A percentile compares a stretch with the other conserved stretches of the same genome.
phyloP scores from a whole-genome alignment of 2,888 invertebrate genomes.

The Altica lythri region DNA sequence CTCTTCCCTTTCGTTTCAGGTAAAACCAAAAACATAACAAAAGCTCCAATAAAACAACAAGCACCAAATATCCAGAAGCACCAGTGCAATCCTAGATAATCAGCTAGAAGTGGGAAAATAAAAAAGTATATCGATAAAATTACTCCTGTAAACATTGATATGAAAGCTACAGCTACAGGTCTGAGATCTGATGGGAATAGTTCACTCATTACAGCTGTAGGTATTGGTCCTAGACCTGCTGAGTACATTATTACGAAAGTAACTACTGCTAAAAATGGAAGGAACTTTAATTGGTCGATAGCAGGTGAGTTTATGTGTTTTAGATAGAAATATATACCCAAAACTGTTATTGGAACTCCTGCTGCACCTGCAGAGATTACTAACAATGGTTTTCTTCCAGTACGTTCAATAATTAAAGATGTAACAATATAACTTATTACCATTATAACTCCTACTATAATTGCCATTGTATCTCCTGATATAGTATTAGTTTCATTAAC shows the following conservation, averaged over 20 bases:
- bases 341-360: neutral
- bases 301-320: neutral
- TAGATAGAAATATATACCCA: neutral
- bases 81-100: slow-evolving; percentile 2
- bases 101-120: slow-evolving; percentile 7
- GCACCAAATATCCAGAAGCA: slow-evolving; percentile 8
- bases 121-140: neutral
- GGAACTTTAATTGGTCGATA: neutral
- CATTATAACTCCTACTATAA: slow-evolving; percentile 4
- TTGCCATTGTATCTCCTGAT: slow-evolving; percentile 12
- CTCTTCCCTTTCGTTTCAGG: slow-evolving; percentile 12
- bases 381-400: slow-evolving; percentile 12
- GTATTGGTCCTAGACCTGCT: neutral
- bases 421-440: neutral
- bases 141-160: neutral
- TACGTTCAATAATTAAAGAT: slow-evolving; percentile 7
- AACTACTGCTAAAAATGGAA: neutral
- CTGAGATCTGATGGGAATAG: slow-evolving; percentile 3
- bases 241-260: neutral
- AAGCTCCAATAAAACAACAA: slow-evolving; percentile 1
- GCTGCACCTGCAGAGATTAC: neutral
- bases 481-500: slow-evolving; percentile 3
- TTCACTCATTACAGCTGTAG: neutral
- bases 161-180: neutral
- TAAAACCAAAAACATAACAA: neutral